A percentile compares a stretch with the other conserved stretches of the same genome.
phyloP scores from a whole-genome alignment of 1,140 invertebrate genomes.

The Anastrepha ludens region DNA sequence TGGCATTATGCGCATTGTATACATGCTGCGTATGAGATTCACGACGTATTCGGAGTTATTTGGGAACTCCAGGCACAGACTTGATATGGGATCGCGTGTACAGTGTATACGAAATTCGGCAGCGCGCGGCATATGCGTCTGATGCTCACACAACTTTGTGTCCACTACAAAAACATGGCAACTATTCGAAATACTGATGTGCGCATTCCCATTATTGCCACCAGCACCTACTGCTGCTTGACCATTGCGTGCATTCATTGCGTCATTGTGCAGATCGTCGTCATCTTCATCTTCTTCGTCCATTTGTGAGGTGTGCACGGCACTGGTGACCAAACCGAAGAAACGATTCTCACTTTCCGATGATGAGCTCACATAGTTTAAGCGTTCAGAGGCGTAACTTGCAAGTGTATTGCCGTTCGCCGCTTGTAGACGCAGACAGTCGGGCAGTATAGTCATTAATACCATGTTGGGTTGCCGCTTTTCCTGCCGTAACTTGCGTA shows the following conservation, averaged over 20 bases:
- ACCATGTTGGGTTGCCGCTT: conserved; percentile 91
- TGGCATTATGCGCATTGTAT: conserved; percentile 76
- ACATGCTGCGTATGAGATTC: conserved; percentile 81
- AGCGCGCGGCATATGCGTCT: conserved; percentile 84
- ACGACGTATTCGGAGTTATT: conserved; percentile 91
- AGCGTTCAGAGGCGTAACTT: conserved; percentile 88
- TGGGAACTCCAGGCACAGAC: conserved; percentile 91
- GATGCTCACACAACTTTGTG: conserved; percentile 87
- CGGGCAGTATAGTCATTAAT: conserved; percentile 87
- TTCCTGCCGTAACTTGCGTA: conserved; percentile 90
- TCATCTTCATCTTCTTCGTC: conserved; percentile 68
- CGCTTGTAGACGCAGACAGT: conserved; percentile 85
- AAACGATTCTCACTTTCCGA: conserved; percentile 93
- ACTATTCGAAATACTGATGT: conserved; percentile 83
- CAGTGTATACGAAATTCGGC: conserved; percentile 87
- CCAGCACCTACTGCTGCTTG: not conserved
- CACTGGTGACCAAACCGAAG: conserved; percentile 93
- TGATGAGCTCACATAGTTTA: conserved; percentile 92
- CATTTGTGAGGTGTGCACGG: conserved; percentile 76
- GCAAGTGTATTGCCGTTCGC: conserved; percentile 81
- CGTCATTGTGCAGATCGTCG: conserved; percentile 55
- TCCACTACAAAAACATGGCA: conserved; percentile 97
- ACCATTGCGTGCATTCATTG: conserved; percentile 59
- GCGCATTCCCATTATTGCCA: conserved; percentile 55
- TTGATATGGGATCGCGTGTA: conserved; percentile 81